These are phyloP conservation scores for Drosophila ezoana DNA, from an alignment of 2,888 invertebrate species.

Conservation along the genomic window DNA sequence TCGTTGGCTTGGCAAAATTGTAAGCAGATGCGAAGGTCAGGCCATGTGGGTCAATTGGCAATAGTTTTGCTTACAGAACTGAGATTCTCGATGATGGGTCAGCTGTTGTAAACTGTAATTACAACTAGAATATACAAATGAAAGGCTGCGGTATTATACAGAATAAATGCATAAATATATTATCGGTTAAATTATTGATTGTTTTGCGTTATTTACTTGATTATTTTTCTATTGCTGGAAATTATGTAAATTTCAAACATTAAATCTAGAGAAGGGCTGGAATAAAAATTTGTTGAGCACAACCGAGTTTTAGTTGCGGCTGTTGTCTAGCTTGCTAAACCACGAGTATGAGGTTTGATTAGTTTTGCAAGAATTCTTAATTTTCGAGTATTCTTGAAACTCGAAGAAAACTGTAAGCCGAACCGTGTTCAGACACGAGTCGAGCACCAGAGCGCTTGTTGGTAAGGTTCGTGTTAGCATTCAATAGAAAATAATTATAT, in stretches of 20 bases:
- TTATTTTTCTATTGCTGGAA: neutral
- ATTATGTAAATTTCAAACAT: neutral
- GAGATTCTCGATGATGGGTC: neutral
- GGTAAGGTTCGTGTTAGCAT: too few relatives aligned
- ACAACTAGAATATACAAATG: slow-evolving; percentile 8
- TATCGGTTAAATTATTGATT: neutral
- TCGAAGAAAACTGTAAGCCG: too few relatives aligned
- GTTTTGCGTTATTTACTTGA: neutral
- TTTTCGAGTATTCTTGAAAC: too few relatives aligned
- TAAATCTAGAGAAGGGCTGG: neutral
- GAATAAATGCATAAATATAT: slow-evolving; percentile 4
- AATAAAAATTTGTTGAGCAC: too few relatives aligned
- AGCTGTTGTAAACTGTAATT: slow-evolving; percentile 3
- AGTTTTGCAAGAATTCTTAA: too few relatives aligned
- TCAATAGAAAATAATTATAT: too few relatives aligned
- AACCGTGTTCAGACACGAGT: too few relatives aligned
- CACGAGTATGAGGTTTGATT: too few relatives aligned
- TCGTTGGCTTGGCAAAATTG: slow-evolving; percentile 19
- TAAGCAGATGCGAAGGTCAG: slow-evolving; percentile 36
- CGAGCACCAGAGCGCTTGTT: too few relatives aligned
- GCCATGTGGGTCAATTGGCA: slow-evolving; percentile 16
- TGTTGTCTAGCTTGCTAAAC: too few relatives aligned
- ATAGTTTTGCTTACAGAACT: neutral
- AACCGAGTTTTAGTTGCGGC: too few relatives aligned
- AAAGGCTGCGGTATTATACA: neutral